Evolutionary conservation across 2,113 vertebrate species (phyloP).

Genomic region (Galeopterus variegatus): DNA sequence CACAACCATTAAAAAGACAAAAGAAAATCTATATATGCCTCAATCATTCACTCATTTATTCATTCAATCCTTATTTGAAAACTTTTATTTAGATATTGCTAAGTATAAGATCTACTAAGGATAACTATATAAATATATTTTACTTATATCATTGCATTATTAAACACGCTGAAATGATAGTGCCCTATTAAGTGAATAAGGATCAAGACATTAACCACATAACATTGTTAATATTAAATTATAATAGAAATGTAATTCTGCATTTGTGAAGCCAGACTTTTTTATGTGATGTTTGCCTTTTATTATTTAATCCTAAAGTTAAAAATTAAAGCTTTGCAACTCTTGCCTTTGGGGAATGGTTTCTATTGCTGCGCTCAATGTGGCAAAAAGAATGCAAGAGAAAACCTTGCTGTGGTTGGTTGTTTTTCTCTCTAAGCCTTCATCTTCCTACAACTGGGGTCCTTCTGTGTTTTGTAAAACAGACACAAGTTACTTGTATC

Average conservation of each 20-base stretch:
- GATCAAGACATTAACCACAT: background rate
- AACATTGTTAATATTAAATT: background rate
- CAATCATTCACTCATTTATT: background rate
- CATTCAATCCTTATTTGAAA: background rate
- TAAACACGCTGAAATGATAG: background rate
- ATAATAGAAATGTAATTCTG: background rate
- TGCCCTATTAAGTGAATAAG: background rate
- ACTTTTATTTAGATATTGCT: background rate
- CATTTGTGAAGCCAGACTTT: background rate
- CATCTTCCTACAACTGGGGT: background rate
- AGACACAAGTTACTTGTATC: background rate
- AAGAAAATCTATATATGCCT: background rate
- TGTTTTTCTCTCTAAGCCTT: background rate
- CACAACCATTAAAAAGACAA: background rate
- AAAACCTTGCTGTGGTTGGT: fast-evolving
- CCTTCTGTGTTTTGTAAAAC: background rate
- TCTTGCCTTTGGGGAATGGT: background rate
- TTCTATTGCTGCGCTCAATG: background rate
- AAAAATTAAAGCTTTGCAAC: background rate
- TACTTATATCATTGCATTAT: background rate
- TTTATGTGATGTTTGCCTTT: background rate
- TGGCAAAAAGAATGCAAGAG: background rate
- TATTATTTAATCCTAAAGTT: background rate
- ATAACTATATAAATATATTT: background rate
- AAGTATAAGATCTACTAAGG: background rate